Evolutionary conservation across 53 echinoderm and acorn worm species (phyloP), one percentile per base, ranked within the genome.

Genomic region (Pentamera pediparva): DNA sequence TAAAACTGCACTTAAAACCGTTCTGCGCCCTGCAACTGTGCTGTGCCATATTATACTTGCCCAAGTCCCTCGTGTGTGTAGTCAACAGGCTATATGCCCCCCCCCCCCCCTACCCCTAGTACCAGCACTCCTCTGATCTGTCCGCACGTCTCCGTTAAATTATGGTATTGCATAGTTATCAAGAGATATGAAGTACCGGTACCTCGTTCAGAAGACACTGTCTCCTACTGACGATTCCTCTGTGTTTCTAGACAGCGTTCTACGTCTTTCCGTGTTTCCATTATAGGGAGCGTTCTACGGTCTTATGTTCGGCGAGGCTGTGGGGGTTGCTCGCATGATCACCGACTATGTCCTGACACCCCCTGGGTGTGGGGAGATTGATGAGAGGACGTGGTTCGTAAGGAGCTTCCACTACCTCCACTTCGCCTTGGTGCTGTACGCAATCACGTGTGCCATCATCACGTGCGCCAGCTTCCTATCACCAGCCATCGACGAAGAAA

Each of bases 241-340:
- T n/a, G n/a, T n/a, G 11, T 10, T 21, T 62, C 63, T 26, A 33
- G 9, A 30, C 27, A 27, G n/a, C 17, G 7, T 21, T 43, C 17
- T n/a, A 40, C 19, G 7, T 19, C 0, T 43, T 69, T 45, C 26
- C 15, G 11, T 18, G 15, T 50, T 56, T 75, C 10, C 9, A 8
- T 38, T 24, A 12, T 86, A 87, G 87, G 92, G 84, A n/a, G 92
- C 92, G 29, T 92, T 92, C 70, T 92, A 69, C 39, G 87, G 84
- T 0, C 59, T 92, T n/a, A 36, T 87, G 36, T 70, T 81, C 24
- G 92, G 92, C 7, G 76, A 84, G 37, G 7, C 38, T 21, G 32
- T 78, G 40, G 92, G 92, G 3, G 53, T 81, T 17, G 81, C 82
- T 19, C 73, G 92, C 4, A 77, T 92, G 87, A 40, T 87, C 9